phyloP scores from a whole-genome alignment of 2,797 vertebrate species.

The Spinibarbus caldwelli region DNA sequence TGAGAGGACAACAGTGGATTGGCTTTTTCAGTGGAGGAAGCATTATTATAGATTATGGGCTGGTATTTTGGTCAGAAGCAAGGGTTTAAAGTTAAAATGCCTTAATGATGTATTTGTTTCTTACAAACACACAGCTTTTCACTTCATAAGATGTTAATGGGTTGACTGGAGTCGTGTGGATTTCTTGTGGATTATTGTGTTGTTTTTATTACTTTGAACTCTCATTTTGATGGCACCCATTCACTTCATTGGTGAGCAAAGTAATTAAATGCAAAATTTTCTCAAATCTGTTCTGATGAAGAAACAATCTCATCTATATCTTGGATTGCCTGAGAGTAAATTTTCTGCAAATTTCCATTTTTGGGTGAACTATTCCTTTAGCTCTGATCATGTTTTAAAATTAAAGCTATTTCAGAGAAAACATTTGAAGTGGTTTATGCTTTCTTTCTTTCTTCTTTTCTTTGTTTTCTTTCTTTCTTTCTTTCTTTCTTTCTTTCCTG shows the following conservation, averaged over 20 bases:
- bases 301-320: background rate
- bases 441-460: background rate
- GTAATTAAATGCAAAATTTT: background rate
- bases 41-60: background rate
- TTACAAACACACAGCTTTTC: background rate
- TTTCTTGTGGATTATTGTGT: background rate
- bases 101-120: background rate
- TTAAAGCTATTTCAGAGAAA: background rate
- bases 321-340: background rate
- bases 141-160: background rate
- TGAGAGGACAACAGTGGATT: background rate
- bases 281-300: background rate
- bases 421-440: background rate
- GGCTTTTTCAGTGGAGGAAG: background rate
- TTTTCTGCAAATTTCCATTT: background rate
- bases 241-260: background rate
- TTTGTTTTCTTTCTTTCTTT: no score
- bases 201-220: background rate
- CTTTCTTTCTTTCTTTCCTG: background rate
- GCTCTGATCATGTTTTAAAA: background rate
- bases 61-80: background rate
- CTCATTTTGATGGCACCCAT: background rate
- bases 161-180: background rate
- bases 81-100: background rate
- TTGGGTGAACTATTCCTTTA: background rate